Evolutionary conservation across 2,797 vertebrate species (phyloP).

Genomic region (Pangasius macronema): DNA sequence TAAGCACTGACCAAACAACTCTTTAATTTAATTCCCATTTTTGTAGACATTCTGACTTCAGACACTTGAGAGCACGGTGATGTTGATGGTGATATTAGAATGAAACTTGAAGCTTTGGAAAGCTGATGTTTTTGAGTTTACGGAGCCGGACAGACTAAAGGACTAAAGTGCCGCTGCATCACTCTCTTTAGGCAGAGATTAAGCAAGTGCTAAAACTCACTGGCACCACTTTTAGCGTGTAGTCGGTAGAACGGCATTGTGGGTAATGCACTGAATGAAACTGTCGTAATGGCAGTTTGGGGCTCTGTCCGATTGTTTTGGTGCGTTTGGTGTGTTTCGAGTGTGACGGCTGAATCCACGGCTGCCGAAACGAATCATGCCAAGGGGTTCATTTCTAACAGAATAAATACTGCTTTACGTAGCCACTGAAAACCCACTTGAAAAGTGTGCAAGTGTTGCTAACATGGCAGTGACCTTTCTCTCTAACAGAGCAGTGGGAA

Average conservation of each 20-base stretch:
- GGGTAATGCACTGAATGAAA: not conserved
- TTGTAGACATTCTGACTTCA: no score
- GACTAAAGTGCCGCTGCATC: not conserved
- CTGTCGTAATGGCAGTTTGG: not conserved
- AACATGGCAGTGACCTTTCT: conserved; percentile 8
- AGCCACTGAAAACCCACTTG: not conserved
- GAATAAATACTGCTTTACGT: not conserved
- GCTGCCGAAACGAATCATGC: not conserved
- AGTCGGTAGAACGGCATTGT: not conserved
- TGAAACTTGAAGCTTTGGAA: not conserved
- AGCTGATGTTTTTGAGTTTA: not conserved
- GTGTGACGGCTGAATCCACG: not conserved
- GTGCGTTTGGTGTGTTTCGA: no score
- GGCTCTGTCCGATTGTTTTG: not conserved
- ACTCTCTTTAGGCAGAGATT: no score
- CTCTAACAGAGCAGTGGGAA: conserved; percentile 93
- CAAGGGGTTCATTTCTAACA: not conserved
- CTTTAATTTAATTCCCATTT: not conserved
- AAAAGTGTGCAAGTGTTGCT: conserved; percentile 5
- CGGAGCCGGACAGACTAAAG: not conserved
- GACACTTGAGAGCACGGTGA: not conserved
- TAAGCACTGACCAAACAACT: not conserved
- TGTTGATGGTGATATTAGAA: not conserved
- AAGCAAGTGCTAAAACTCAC: not conserved
- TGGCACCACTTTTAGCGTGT: not conserved